phyloP scores from a whole-genome alignment of 2,888 invertebrate species.

The Agonum fuliginosum region DNA sequence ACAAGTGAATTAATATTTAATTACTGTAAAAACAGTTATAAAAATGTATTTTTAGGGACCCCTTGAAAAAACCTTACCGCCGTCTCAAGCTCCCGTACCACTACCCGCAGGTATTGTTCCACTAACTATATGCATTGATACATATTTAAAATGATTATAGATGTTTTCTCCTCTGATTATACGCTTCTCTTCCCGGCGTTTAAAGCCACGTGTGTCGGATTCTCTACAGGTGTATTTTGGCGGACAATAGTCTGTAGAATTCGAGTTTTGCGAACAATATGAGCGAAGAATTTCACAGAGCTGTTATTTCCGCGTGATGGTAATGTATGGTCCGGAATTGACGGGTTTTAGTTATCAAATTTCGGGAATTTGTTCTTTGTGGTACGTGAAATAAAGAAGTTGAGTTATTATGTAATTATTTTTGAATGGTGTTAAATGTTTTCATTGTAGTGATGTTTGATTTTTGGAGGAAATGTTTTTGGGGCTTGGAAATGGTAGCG shows the following conservation, averaged over 20 bases:
- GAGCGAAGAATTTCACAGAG: neutral
- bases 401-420: constrained; percentile 25
- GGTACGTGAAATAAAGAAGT: neutral
- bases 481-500: neutral
- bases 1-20: too few relatives aligned
- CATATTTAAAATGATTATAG: constrained; percentile 61
- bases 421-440: constrained; percentile 10
- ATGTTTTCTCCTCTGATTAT: constrained; percentile 44
- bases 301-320: constrained; percentile 1
- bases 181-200: constrained; percentile 8
- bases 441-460: constrained; percentile 21
- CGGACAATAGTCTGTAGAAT: constrained; percentile 14
- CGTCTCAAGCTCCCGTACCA: neutral
- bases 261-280: constrained; percentile 26
- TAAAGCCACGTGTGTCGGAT: constrained; percentile 35
- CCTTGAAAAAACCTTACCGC: neutral
- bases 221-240: constrained; percentile 17
- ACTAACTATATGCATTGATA: constrained; percentile 61
- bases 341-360: constrained; percentile 26
- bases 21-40: too few relatives aligned
- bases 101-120: constrained; percentile 55
- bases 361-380: constrained; percentile 25
- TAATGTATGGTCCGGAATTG: constrained; percentile 1
- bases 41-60: too few relatives aligned
- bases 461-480: constrained; percentile 5